Percentiles rank a stretch among this genome's conserved stretches.
phyloP scores from a whole-genome alignment of 1,140 invertebrate genomes.

The Panonychus citri region DNA sequence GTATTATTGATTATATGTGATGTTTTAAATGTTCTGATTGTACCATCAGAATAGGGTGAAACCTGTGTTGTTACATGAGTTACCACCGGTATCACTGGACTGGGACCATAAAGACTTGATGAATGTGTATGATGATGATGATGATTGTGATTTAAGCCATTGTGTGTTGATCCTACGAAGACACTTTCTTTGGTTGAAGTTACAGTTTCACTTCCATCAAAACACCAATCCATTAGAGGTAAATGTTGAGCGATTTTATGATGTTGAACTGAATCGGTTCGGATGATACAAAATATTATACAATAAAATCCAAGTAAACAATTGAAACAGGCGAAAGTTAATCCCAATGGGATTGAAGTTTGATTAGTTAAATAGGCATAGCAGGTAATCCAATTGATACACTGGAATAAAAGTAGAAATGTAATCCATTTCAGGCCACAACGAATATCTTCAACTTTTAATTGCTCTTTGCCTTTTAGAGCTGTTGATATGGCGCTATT shows the following conservation, averaged over 20 bases:
- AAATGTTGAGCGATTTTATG: not conserved
- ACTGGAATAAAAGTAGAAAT: not conserved
- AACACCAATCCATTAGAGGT: not conserved
- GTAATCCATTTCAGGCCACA: conserved; percentile 2
- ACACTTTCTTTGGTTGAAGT: too few species aligned
- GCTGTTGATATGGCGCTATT: conserved; percentile 1
- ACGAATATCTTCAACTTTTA: not conserved
- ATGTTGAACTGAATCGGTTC: conserved; percentile 7
- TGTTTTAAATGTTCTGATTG: too few species aligned
- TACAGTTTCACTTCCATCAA: not conserved
- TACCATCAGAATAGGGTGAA: too few species aligned
- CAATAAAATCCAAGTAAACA: not conserved
- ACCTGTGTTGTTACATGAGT: too few species aligned
- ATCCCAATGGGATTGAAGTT: not conserved
- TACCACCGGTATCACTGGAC: too few species aligned
- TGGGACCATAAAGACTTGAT: too few species aligned
- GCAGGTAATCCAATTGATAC: not conserved
- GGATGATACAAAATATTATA: conserved; percentile 3
- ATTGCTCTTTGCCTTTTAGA: conserved; percentile 4
- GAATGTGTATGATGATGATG: too few species aligned
- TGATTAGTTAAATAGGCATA: not conserved
- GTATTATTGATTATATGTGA: too few species aligned
- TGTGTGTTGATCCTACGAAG: too few species aligned
- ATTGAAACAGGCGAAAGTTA: not conserved
- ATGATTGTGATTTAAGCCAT: too few species aligned